Base-by-base conservation (phyloP, 1,140 invertebrate genomes). In the Eurytemora carolleeae region DNA sequence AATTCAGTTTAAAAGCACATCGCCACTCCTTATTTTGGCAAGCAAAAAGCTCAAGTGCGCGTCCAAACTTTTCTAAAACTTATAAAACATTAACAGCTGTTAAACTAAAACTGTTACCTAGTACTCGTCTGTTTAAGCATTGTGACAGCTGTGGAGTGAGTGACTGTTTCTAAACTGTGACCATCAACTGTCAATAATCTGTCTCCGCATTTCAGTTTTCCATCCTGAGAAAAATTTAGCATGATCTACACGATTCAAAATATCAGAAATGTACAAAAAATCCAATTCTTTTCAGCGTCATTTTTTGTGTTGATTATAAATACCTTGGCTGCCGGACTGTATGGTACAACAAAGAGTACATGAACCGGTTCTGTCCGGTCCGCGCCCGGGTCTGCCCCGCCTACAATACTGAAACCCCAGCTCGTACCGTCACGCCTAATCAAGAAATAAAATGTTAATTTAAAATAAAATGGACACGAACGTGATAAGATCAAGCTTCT, bases 341-440 rank as follows among this genome's bases (percentile, higher is more conserved):
- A 71, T 24, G 70, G 69, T 3, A 77, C 74, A 58, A 78, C 72
- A 63, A 75, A 75, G 53, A 77, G 73, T 20, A 78, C 71, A 66
- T 75, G 74, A 58, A 78, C 72, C 15, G 76, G 72, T 63, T 76
- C 70, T 24, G 69, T 66, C 3, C 53, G 1, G 23, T 73, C 74
- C 54, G 71, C 69, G 44, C 70, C 67, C 55, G 71, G 72, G 64
- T 77, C 75, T 56, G 67, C 67, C 1, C 76, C 76, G 20, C 76
- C 76, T 2, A 76, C 75, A 44, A 78, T 72, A 24, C 75, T 75
- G 66, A 78, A 77, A 1, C 76, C 76, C 22, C 77, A 68, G 65
- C 71, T 74, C 21, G 71, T 71, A 44, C 63, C 67, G 18, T 63
- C 63, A 20, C 57, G 20, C n/a, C 20, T 20, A n/a, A 7, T 7